Base-by-base conservation (phyloP, 2,113 vertebrate species). In the Grammomys surdaster region DNA sequence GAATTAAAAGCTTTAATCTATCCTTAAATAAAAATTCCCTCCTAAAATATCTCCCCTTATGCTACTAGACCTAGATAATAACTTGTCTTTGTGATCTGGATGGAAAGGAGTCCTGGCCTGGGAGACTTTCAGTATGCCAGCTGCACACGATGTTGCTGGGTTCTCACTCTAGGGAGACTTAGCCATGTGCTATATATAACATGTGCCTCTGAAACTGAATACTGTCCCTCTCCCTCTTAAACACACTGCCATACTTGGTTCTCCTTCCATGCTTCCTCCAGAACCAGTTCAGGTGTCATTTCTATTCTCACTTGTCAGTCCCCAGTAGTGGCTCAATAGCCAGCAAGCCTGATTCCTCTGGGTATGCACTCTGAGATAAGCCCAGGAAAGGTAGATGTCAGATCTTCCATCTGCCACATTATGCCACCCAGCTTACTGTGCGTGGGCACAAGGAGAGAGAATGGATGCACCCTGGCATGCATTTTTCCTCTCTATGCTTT, bases 1-100 rank as follows among this genome's bases (percentile, higher is more conserved):
- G 20, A 43, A 84, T 85, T 63, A 72, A 84, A 97, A 77, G 7
- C 3, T 77, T 33, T 86, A 67, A 73, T 75, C 54, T 92, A 24
- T 72, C 36, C 2, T 90, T 86, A 54, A 67, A 58, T 75, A 85
- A 90, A 87, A 88, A 56, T 43, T 28, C 5, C n/a, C 56, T 75
- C 67, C 10, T 92, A n/a, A 4, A 28, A 28, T n/a, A 36, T 40
- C 28, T 81, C 94, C 24, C 40, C 7, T 3, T 36, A 14, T 56
- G 51, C 48, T 87, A 4, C 40, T 56, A 67, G 40, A 28, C 54
- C 24, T 63, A 96, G 24, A 20, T 48, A 20, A 4, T 22, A n/a
- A 31, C 19, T 2, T n/a, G 24, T 48, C 28, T 92, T 75, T 89
- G 7, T 97, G 28, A 58, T 7, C 28, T 60, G 13, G 58, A 28